Percentiles rank a stretch among this genome's conserved stretches.
These are phyloP conservation scores for Nymphicus hollandicus DNA, from an alignment of 2,113 vertebrate species.

Conservation along the genomic window DNA sequence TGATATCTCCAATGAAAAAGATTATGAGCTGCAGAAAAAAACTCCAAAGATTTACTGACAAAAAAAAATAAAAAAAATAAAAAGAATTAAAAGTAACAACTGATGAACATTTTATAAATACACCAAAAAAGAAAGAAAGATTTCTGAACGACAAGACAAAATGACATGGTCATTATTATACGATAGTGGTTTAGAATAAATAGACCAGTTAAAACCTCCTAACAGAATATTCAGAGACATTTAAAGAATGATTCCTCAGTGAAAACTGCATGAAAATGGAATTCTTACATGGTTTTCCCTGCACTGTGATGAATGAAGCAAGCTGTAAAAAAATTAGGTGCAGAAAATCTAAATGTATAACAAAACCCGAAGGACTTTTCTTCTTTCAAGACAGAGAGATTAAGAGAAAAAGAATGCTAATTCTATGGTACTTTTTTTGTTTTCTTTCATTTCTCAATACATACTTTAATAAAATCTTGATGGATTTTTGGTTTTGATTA, in stretches of 20 bases:
- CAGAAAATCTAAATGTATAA: neutral
- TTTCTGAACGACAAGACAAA: neutral
- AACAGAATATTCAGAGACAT: neutral
- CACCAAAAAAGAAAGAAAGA: neutral
- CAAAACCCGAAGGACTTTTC: neutral
- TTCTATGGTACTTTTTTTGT: neutral
- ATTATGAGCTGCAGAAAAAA: neutral
- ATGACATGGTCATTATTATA: neutral
- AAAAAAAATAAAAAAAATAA: neutral
- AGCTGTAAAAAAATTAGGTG: neutral
- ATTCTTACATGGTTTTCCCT: neutral
- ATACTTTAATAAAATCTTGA: neutral
- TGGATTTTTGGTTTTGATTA: neutral
- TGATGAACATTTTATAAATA: neutral
- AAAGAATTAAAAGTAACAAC: neutral
- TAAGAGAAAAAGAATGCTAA: neutral
- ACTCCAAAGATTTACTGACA: neutral
- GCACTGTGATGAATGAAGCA: neutral
- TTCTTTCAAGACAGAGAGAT: neutral
- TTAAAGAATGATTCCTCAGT: slow-evolving; percentile 6
- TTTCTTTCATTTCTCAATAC: neutral
- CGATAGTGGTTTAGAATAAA: neutral
- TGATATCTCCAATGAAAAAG: neutral
- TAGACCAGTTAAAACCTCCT: neutral
- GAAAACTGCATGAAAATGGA: neutral